These are phyloP conservation scores for Apistogramma diplotaenia DNA, from an alignment of 2,113 vertebrate species.

Conservation along the genomic window DNA sequence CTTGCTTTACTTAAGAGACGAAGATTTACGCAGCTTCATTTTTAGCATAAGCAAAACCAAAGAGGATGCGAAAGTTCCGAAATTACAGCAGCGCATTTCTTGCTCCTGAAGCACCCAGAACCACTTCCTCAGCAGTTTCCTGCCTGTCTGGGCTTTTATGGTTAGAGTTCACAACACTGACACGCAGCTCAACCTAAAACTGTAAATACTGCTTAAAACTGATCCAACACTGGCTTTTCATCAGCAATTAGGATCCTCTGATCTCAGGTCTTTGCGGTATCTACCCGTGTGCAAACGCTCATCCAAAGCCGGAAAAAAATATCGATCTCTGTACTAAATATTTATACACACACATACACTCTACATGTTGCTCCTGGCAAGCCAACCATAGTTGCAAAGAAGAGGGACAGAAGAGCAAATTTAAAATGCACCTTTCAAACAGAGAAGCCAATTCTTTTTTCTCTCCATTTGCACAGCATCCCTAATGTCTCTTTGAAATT, in stretches of 20 bases:
- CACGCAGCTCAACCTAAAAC: conserved; percentile 4
- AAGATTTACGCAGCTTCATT: not conserved
- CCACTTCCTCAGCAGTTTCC: conserved; percentile 71
- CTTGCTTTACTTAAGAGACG: not conserved
- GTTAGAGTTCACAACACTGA: conserved; percentile 61
- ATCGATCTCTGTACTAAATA: not conserved
- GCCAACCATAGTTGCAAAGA: not conserved
- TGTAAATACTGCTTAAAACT: not conserved
- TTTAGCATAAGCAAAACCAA: conserved; percentile 42
- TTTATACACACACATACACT: not conserved
- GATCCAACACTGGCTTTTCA: not conserved
- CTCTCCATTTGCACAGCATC: not conserved
- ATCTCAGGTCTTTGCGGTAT: not conserved
- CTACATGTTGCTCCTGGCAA: not conserved
- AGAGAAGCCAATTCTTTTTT: not conserved
- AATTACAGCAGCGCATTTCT: conserved; percentile 28
- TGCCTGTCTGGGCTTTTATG: conserved; percentile 69
- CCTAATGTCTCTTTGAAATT: conserved; percentile 8
- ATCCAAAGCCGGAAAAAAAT: not conserved
- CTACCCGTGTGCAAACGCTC: not conserved
- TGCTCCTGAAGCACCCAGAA: conserved; percentile 41
- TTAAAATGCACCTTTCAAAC: not conserved
- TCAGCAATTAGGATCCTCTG: not conserved
- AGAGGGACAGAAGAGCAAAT: not conserved
- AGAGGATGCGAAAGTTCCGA: conserved; percentile 63